Percentiles rank a stretch among this genome's conserved stretches.
phyloP scores from a whole-genome alignment of 1,140 invertebrate species.

The Varroa destructor region DNA sequence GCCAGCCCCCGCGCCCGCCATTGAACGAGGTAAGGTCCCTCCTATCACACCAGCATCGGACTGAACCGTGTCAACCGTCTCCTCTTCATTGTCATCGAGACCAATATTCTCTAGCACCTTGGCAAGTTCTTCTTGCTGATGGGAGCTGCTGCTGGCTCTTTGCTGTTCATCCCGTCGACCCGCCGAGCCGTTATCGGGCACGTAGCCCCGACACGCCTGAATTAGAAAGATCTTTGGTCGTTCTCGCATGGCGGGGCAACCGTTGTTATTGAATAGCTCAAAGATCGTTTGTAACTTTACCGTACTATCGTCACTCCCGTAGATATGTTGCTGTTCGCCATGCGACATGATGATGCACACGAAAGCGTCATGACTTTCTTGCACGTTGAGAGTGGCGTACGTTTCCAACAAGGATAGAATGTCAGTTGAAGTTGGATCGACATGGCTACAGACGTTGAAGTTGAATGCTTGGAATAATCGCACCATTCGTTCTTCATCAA shows the following conservation, averaged over 20 bases:
- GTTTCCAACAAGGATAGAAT: constrained; percentile 2
- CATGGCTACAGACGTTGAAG: constrained; percentile 17
- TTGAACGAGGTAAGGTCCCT: neutral
- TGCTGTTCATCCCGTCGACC: neutral
- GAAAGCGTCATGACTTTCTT: constrained; percentile 29
- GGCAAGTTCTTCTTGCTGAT: neutral
- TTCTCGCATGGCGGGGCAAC: constrained; percentile 34
- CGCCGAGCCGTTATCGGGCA: neutral
- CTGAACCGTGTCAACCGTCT: neutral
- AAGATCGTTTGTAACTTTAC: constrained; percentile 34
- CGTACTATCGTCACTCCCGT: constrained; percentile 24
- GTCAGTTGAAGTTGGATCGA: neutral
- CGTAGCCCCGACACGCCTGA: constrained; percentile 37
- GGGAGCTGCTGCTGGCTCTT: neutral
- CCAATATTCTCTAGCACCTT: too few species aligned
- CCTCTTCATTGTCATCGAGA: too few species aligned
- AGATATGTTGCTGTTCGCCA: constrained; percentile 22
- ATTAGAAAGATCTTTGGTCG: constrained; percentile 39
- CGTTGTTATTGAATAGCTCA: constrained; percentile 34
- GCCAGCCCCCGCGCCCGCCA: neutral
- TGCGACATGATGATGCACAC: constrained; percentile 31
- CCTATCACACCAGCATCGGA: neutral
- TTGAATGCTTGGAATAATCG: neutral
- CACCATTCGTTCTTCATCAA: constrained; percentile 2
- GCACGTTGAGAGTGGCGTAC: constrained; percentile 10